Evolutionary conservation across 2,888 invertebrate genomes (phyloP).

Genomic region (Apamea monoglypha): DNA sequence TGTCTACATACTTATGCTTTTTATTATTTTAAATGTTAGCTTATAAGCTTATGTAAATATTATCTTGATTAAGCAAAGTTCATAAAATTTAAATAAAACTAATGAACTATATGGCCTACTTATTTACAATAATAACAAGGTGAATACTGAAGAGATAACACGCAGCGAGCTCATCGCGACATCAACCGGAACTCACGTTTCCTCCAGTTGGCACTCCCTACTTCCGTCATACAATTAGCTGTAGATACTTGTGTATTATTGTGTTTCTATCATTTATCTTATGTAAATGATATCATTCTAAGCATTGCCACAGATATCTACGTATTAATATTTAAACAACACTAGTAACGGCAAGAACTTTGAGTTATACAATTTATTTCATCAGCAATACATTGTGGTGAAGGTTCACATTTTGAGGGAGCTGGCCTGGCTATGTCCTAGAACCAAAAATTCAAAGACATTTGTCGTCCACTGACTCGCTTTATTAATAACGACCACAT

Average conservation of each 20-base stretch:
- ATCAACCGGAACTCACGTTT: constrained; percentile 38
- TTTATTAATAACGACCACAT: background rate
- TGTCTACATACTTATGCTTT: no score
- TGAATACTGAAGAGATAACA: constrained; percentile 20
- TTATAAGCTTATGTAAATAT: no score
- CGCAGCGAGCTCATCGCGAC: background rate
- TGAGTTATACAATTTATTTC: background rate
- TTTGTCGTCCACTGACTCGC: background rate
- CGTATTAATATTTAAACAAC: no score
- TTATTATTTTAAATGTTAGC: no score
- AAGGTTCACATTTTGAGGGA: background rate
- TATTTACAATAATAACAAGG: constrained; percentile 19
- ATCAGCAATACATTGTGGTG: no score
- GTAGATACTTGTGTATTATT: constrained; percentile 11
- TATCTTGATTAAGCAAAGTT: no score
- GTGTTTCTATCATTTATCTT: background rate
- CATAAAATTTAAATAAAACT: no score
- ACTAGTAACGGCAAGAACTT: no score
- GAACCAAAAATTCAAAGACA: background rate
- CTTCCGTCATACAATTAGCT: constrained; percentile 16
- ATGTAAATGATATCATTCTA: background rate
- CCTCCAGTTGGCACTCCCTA: constrained; percentile 28
- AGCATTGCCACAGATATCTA: background rate
- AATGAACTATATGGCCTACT: background rate
- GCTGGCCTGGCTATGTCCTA: no score